Percentiles rank a stretch among this genome's conserved stretches.
Conservation (phyloP, 2,113 vertebrate species). For the Trachemys scripta region DNA sequence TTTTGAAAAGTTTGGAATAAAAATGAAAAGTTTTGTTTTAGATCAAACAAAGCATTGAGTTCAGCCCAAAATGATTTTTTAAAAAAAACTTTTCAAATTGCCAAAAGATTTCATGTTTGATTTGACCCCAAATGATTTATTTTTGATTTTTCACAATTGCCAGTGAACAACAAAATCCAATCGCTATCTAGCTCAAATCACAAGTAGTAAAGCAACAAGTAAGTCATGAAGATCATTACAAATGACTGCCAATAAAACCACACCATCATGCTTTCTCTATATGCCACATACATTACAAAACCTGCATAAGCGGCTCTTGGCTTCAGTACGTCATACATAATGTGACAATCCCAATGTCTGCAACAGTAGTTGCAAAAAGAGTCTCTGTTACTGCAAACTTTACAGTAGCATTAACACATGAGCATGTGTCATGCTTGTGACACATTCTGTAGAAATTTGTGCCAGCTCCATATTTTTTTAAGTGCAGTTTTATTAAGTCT, state of each 20-base stretch:
- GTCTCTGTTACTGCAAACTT: rapidly evolving
- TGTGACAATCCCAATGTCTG: background rate
- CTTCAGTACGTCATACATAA: background rate
- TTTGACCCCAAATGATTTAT: background rate
- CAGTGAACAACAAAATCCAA: background rate
- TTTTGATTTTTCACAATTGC: background rate
- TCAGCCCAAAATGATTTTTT: background rate
- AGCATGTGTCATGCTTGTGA: background rate
- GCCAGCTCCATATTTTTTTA: background rate
- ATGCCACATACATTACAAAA: background rate
- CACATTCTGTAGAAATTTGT: background rate
- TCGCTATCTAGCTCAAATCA: background rate
- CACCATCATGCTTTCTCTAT: background rate
- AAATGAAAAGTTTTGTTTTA: background rate
- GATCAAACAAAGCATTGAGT: background rate
- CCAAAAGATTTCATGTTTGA: background rate
- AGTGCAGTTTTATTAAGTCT: background rate
- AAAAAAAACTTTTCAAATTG: background rate
- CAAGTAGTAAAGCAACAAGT: background rate
- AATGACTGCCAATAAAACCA: background rate
- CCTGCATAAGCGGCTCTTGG: background rate
- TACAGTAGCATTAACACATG: background rate
- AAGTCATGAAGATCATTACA: background rate
- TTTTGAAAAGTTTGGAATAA: background rate
- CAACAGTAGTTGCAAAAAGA: background rate